These are phyloP conservation scores for Teleopsis dalmanni DNA, from an alignment of 1,140 invertebrate genomes.

Conservation along the genomic window DNA sequence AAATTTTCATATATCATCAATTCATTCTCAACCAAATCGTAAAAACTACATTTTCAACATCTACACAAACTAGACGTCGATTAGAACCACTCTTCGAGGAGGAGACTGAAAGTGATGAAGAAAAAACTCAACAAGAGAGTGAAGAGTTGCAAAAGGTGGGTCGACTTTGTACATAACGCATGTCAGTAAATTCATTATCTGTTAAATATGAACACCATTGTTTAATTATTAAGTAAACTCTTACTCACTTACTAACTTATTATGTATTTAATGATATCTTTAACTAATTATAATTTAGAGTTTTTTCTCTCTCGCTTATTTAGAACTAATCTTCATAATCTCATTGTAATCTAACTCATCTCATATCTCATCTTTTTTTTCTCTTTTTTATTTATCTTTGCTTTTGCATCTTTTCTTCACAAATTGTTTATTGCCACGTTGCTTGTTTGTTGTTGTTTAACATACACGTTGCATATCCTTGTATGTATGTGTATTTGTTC, in stretches of 20 bases:
- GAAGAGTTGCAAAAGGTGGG: constrained; percentile 45
- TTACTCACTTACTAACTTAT: too few species aligned
- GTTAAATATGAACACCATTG: background rate
- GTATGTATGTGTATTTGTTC: constrained; percentile 7
- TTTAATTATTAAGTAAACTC: too few species aligned
- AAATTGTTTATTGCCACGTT: background rate
- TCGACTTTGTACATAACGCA: constrained; percentile 22
- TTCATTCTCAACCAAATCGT: background rate
- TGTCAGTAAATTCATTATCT: background rate
- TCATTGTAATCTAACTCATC: background rate
- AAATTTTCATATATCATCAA: constrained; percentile 8
- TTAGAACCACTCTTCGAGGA: constrained; percentile 62
- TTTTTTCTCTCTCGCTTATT: too few species aligned
- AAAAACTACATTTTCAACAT: constrained; percentile 7
- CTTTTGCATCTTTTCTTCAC: too few species aligned
- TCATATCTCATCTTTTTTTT: constrained; percentile 4
- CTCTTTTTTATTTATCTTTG: constrained; percentile 6
- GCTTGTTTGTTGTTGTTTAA: background rate
- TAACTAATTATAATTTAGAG: too few species aligned
- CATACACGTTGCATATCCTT: background rate
- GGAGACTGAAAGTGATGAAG: constrained; percentile 48
- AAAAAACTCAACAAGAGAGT: constrained; percentile 43
- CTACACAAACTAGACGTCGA: constrained; percentile 45
- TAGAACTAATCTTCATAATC: background rate
- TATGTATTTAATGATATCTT: too few species aligned